Conservation (phyloP, 2,797 vertebrate species). For the Sebastes flavidus region DNA sequence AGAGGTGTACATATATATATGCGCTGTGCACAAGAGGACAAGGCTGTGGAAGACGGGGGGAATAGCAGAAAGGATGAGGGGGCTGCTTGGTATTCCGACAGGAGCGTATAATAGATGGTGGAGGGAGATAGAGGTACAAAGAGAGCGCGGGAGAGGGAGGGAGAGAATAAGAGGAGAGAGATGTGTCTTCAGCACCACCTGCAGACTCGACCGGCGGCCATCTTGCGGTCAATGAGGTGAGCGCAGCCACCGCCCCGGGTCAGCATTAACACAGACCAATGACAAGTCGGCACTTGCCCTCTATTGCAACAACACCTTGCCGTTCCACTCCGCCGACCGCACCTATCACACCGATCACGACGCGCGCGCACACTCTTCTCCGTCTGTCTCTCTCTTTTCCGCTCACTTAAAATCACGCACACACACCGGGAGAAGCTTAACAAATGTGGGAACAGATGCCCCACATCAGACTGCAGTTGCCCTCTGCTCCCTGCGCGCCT, state of each 20-base stretch:
- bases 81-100: constrained; percentile 68
- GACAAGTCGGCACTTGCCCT: constrained; percentile 77
- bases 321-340: constrained; percentile 74
- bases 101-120: constrained; percentile 50
- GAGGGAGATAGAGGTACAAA: constrained; percentile 56
- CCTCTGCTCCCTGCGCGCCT: constrained; percentile 74
- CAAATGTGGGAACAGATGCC: constrained; percentile 83
- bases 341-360: constrained; percentile 73
- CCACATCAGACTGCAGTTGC: constrained; percentile 76
- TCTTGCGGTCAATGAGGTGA: constrained; percentile 81
- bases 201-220: constrained; percentile 69
- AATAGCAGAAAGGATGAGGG: constrained; percentile 24
- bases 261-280: constrained; percentile 79
- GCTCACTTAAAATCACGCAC: constrained; percentile 22
- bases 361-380: constrained; percentile 9
- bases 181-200: constrained; percentile 70
- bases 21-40: constrained; percentile 28
- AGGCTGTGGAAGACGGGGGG: constrained; percentile 5
- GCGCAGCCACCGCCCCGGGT: constrained; percentile 68
- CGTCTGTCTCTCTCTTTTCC: constrained; percentile 20
- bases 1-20: not conserved
- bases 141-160: not conserved
- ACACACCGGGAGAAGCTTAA: constrained; percentile 62
- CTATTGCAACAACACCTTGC: constrained; percentile 71
- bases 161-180: constrained; percentile 37